phyloP scores from a whole-genome alignment of 64 coral and sea anemone species.

The Exaiptasia diaphana region DNA sequence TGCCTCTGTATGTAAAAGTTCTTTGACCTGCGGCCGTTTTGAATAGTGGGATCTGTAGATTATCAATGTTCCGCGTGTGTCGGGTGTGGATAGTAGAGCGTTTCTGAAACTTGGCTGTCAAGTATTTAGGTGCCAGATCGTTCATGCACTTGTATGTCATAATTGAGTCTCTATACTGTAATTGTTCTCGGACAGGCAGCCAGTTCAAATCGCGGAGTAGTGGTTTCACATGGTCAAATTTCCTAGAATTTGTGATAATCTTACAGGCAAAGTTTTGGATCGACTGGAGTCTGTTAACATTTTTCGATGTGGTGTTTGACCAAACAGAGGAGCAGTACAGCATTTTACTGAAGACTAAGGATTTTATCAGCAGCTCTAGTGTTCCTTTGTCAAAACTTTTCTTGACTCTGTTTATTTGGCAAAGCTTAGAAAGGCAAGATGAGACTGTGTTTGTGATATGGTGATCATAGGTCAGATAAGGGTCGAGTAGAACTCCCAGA shows the following conservation, averaged over 20 bases:
- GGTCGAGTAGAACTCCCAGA: no score
- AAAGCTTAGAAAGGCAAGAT: no score
- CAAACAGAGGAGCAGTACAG: conserved; percentile 31
- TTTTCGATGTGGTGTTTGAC: background rate
- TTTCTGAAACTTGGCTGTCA: conserved; percentile 22
- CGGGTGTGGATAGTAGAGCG: conserved; percentile 14
- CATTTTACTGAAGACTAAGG: conserved; percentile 6
- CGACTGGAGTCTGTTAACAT: conserved; percentile 6
- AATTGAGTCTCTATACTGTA: conserved; percentile 27
- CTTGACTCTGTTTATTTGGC: no score
- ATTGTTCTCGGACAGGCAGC: conserved; percentile 49
- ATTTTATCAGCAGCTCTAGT: background rate
- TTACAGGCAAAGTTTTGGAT: conserved; percentile 44
- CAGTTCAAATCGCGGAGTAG: conserved; percentile 32
- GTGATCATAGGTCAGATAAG: background rate
- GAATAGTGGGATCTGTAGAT: background rate
- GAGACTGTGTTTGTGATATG: background rate
- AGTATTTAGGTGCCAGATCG: conserved; percentile 17
- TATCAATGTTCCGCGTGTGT: conserved; percentile 25
- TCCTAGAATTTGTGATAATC: conserved; percentile 43
- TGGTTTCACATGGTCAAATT: conserved; percentile 42
- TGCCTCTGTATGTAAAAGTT: background rate
- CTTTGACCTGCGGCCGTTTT: conserved; percentile 12
- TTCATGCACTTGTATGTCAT: conserved; percentile 23
- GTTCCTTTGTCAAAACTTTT: no score